Evolutionary conservation across 2,888 invertebrate genomes (phyloP).

Genomic region (Zeuzera pyrina): DNA sequence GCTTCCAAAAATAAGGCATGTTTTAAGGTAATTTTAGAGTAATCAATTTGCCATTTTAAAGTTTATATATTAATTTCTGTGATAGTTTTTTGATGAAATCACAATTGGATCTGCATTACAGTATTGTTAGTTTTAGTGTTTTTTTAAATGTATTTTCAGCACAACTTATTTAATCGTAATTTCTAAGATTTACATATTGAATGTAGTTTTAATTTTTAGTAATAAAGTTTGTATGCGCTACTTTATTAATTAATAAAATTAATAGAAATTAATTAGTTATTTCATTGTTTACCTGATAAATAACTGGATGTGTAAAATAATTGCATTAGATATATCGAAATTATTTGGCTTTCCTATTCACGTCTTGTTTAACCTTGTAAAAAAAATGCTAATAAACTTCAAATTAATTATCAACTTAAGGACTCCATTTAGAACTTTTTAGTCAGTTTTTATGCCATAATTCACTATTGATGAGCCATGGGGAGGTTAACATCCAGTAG

Average conservation of each 20-base stretch:
- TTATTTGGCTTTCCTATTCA: too few species aligned
- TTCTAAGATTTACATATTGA: constrained; percentile 16
- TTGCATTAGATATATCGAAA: too few species aligned
- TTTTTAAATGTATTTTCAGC: constrained; percentile 35
- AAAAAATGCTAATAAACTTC: too few species aligned
- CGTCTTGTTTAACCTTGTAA: too few species aligned
- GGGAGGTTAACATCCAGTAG: too few species aligned
- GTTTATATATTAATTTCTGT: constrained; percentile 30
- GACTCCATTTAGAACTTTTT: too few species aligned
- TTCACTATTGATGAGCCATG: too few species aligned
- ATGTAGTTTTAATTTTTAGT: constrained; percentile 26
- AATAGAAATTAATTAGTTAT: constrained; percentile 2
- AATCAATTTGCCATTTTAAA: constrained; percentile 1
- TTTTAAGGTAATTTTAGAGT: neutral
- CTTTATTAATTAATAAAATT: constrained; percentile 3
- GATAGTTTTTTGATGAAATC: constrained; percentile 37
- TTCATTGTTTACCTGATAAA: too few species aligned
- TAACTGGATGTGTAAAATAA: too few species aligned
- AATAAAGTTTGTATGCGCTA: constrained; percentile 29
- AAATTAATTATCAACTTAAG: too few species aligned
- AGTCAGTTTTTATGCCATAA: too few species aligned
- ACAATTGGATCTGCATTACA: constrained; percentile 24
- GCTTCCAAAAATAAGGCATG: constrained; percentile 29
- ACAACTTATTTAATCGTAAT: constrained; percentile 7
- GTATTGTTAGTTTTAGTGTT: constrained; percentile 39